Conservation (phyloP, 2,888 invertebrate genomes). For the Brachylomia viminalis region DNA sequence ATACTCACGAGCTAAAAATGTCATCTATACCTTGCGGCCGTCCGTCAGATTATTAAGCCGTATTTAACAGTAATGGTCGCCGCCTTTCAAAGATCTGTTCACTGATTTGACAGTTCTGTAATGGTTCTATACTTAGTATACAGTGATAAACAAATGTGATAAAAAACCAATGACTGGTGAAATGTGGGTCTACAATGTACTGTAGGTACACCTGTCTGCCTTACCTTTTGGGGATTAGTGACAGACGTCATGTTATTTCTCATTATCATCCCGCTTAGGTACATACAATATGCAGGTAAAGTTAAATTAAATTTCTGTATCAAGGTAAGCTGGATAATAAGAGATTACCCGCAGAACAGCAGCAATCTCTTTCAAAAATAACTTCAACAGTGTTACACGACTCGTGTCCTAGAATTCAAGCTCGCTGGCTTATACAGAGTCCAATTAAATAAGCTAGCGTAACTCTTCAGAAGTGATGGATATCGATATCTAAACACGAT, state of each 20-base stretch:
- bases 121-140: background rate
- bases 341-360: background rate
- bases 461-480: too few relatives aligned
- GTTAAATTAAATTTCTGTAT: background rate
- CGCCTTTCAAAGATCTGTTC: background rate
- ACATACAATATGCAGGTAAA: background rate
- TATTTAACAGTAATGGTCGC: constrained; percentile 14
- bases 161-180: background rate
- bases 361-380: background rate
- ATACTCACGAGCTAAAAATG: constrained; percentile 41
- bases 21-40: constrained; percentile 50
- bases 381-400: background rate
- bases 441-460: too few relatives aligned
- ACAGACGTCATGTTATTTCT: background rate
- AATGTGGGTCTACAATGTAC: background rate
- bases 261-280: background rate
- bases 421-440: background rate
- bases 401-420: background rate
- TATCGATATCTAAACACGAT: too few relatives aligned
- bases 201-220: background rate
- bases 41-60: constrained; percentile 4
- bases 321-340: background rate
- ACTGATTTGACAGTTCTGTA: constrained; percentile 18
- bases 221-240: too few relatives aligned
- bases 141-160: background rate